Percentiles rank a stretch among this genome's conserved stretches.
Evolutionary conservation across 2,888 invertebrate species (phyloP).

Genomic region (Stomorhina lunata): DNA sequence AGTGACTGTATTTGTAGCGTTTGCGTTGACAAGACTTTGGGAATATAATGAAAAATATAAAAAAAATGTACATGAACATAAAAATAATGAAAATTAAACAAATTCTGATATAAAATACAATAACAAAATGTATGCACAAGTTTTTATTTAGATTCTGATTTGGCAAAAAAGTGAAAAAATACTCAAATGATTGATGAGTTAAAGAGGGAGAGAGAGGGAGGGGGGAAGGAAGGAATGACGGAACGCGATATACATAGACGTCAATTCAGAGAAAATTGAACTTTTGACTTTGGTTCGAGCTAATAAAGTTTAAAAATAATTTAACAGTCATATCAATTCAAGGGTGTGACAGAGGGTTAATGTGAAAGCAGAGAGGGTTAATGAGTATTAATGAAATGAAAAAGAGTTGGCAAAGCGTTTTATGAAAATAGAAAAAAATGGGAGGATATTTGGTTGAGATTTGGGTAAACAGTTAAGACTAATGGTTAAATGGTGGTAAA

Average conservation of each 20-base stretch:
- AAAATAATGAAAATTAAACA: not conserved
- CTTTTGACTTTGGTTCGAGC: slow-evolving; percentile 33
- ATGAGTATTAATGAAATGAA: too few species aligned
- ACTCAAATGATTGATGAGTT: not conserved
- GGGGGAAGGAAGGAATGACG: not conserved
- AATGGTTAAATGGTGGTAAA: too few species aligned
- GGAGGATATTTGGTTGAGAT: too few species aligned
- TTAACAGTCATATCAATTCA: not conserved
- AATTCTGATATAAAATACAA: slow-evolving; percentile 1
- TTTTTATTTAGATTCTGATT: slow-evolving; percentile 21
- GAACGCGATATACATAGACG: not conserved
- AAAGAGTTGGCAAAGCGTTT: too few species aligned
- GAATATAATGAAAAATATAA: not conserved
- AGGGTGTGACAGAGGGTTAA: not conserved
- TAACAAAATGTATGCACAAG: slow-evolving; percentile 9
- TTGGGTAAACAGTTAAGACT: too few species aligned
- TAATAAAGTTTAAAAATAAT: not conserved
- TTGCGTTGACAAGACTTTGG: not conserved
- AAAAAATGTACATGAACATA: not conserved
- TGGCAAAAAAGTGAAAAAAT: slow-evolving; percentile 11
- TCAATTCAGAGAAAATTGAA: slow-evolving; percentile 12
- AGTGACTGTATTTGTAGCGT: not conserved
- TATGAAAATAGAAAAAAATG: too few species aligned
- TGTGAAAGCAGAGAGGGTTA: not conserved
- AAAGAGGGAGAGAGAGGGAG: not conserved